These are phyloP conservation scores for Botia kubotai DNA, from an alignment of 2,797 vertebrate species.

Conservation along the genomic window DNA sequence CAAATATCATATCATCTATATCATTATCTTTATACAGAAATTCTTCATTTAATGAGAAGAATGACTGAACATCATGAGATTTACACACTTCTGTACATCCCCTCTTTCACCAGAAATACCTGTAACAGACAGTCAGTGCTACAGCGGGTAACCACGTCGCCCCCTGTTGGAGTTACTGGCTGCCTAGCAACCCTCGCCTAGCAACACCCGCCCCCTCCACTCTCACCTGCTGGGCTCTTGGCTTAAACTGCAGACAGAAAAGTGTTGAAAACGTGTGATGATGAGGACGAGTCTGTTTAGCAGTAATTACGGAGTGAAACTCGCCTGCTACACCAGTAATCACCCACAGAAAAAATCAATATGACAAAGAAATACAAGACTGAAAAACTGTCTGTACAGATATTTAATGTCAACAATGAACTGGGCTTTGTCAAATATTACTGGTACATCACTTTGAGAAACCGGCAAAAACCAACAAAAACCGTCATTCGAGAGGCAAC, in stretches of 20 bases:
- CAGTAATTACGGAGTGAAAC: constrained; percentile 20
- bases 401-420: background rate
- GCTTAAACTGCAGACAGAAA: constrained; percentile 20
- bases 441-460: background rate
- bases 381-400: constrained; percentile 17
- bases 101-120: background rate
- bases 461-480: too few species aligned
- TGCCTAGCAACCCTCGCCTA: constrained; percentile 46
- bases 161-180: constrained; percentile 37
- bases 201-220: background rate
- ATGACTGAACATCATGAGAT: background rate
- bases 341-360: constrained; percentile 4
- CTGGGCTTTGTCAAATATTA: background rate
- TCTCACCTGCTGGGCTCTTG: constrained; percentile 46
- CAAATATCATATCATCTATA: constrained; percentile 10
- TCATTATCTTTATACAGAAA: background rate
- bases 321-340: constrained; percentile 14
- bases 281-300: constrained; percentile 24
- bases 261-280: constrained; percentile 25
- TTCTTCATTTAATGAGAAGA: background rate
- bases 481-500: too few species aligned
- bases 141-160: constrained; percentile 1
- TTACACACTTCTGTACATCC: background rate
- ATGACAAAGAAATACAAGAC: background rate
- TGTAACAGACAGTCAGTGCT: background rate